A percentile compares a stretch with the other conserved stretches of the same genome.
phyloP scores from a whole-genome alignment of 2,113 vertebrate genomes.

The Megaceryle torquata region DNA sequence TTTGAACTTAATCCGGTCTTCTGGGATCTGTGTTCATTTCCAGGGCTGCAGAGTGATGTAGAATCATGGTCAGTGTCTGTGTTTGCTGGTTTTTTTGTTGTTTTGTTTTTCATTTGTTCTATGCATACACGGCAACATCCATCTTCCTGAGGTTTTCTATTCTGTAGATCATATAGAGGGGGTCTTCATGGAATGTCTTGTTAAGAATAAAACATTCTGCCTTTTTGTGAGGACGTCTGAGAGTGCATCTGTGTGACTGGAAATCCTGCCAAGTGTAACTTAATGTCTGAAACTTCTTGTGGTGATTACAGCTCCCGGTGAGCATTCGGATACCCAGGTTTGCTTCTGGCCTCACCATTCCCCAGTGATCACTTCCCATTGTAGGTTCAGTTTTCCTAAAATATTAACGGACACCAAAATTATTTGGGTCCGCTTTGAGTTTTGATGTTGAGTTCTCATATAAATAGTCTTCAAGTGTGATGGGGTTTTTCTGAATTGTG shows the following conservation, averaged over 20 bases:
- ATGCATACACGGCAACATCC: neutral
- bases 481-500: rapidly evolving
- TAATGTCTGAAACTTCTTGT: neutral
- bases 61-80: neutral
- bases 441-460: neutral
- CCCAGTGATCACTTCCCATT: neutral
- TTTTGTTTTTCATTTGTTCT: neutral
- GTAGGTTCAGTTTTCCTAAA: neutral
- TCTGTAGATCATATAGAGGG: neutral
- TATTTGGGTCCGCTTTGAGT: neutral
- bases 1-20: neutral
- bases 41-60: neutral
- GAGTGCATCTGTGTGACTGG: neutral
- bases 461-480: neutral
- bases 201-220: neutral
- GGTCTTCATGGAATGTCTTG: neutral
- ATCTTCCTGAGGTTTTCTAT: neutral
- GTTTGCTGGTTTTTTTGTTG: neutral
- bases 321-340: rapidly evolving
- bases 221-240: neutral
- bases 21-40: neutral
- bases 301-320: neutral
- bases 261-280: neutral
- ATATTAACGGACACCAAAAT: neutral
- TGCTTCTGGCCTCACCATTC: neutral